Conservation (phyloP, 1,140 invertebrate species). For the Trachymyrmex septentrionalis region DNA sequence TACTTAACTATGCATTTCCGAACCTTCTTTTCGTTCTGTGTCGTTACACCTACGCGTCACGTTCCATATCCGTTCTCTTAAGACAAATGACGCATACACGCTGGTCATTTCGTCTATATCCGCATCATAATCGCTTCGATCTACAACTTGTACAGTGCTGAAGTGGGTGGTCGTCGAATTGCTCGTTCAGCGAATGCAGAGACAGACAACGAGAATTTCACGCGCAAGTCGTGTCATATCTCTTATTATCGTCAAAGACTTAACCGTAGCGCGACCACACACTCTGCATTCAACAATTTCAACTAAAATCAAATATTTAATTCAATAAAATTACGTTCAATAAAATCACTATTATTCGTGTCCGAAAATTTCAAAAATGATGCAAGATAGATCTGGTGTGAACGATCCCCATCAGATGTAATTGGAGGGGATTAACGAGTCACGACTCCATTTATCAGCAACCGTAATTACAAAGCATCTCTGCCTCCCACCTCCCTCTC, state of each 20-base stretch:
- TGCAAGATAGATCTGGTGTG: conserved; percentile 78
- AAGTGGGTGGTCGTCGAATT: conserved; percentile 83
- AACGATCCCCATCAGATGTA: conserved; percentile 84
- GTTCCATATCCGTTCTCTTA: conserved; percentile 70
- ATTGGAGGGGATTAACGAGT: conserved; percentile 87
- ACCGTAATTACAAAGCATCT: conserved; percentile 86
- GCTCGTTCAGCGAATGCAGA: conserved; percentile 69
- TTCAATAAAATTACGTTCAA: conserved; percentile 14
- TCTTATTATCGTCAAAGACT: conserved; percentile 28
- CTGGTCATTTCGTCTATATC: conserved; percentile 81
- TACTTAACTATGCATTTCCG: conserved; percentile 48
- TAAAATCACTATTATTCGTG: conserved; percentile 28
- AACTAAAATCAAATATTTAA: background rate
- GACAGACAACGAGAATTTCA: conserved; percentile 72
- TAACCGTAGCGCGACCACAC: conserved; percentile 70
- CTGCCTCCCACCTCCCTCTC: conserved; percentile 67
- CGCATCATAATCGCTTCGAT: conserved; percentile 80
- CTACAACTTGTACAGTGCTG: conserved; percentile 81
- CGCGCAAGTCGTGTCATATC: conserved; percentile 37
- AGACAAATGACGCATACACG: conserved; percentile 81
- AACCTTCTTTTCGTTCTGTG: conserved; percentile 59
- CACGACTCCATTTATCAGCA: conserved; percentile 86
- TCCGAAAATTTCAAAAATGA: conserved; percentile 80
- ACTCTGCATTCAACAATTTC: conserved; percentile 56
- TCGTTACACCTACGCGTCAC: conserved; percentile 72